Evolutionary conservation across 2,113 vertebrate species (phyloP), one percentile per base, ranked within the genome.

Genomic region (Leptobrachium leishanense): DNA sequence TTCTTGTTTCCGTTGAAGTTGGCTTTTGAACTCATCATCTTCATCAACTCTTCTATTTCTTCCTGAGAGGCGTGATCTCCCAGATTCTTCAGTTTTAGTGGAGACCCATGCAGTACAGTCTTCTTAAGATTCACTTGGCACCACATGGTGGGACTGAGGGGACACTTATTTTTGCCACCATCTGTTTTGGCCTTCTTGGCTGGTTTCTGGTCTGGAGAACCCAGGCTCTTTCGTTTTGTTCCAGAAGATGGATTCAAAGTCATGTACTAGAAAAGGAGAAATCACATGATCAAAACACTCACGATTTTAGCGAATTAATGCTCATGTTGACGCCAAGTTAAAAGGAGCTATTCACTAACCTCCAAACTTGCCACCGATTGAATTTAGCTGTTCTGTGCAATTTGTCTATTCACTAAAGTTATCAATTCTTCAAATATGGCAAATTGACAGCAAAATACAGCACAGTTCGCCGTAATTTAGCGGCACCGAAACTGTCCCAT

Each of bases 61-160:
- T 95, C 92, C 55, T 95, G 91, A 11, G 92, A 90, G 86, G 92
- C 93, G 81, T 89, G 96, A 70, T 90, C 92, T 84, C 95, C 96
- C 0, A 94, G 92, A 83, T 95, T 97, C 86, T 98, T 98, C 20
- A 98, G 78, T 80, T 98, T 98, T 62, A 98, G 89, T 0, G 95
- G 95, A 1, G 96, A 96, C 11, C 93, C 91, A 68, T 94, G 94
- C 81, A 96, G 78, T 76, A 96, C 80, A 0, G 91, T 89, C 82
- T 98, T 97, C 88, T 98, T 95, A 77, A 94, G 86, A 85, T 98
- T 95, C 83, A 97, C 93, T 0, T 98, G 96, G 68, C 94, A 94
- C 96, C 95, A 98, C 43, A 98, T 86, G 0, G 95, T 94, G 0
- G 97, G 95, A 81, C 95, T 96, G 42, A 98, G 91, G 72, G 94